Evolutionary conservation across 2,113 vertebrate species (phyloP), one percentile per base, ranked within the genome.

Genomic region (Ranitomeya imitator): DNA sequence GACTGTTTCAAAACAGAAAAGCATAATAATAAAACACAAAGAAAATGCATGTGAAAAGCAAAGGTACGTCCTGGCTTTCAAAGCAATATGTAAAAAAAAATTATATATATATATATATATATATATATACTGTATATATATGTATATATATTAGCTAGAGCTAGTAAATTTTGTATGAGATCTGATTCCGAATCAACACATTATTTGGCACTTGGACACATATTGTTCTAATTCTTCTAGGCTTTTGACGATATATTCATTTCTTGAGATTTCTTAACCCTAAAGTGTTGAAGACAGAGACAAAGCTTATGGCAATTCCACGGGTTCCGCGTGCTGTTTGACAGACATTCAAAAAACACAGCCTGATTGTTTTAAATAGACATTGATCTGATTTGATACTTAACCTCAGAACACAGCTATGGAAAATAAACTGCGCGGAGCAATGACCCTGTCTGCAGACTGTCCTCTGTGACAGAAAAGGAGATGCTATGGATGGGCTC

Each of bases 1-100:
- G 96, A 97, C 96, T 97, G 95, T 97, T 98, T 97, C 95, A 96
- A 93, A 93, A 92, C 89, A 78, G 91, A 92, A 92, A 92, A 90
- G 93, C 93, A 93, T 92, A 87, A 91, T 91, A 90, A 90, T 92
- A 92, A 90, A 87, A 80, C 91, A 91, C 93, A 92, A 94, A 92
- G n/a, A 59, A 85, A 85, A 85, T 1, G 0, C n/a, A 92, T 60
- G 91, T 90, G 92, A 93, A 94, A 92, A 83, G 91, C 90, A 93
- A 93, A 94, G 92, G 92, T 92, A 92, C 91, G 91, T 91, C 93
- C 93, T 91, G 93, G 91, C 92, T 92, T 94, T 31, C 26, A 31
- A 31, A 31, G 26, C 26, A 31, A 31, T 31, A 31, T 31, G 26
- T 31, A 1, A 31, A 31, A 31, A 31, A 31, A 31, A 31, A 31